These are phyloP conservation scores for Scaeva pyrastri DNA, from an alignment of 2,888 invertebrate genomes.

Conservation along the genomic window DNA sequence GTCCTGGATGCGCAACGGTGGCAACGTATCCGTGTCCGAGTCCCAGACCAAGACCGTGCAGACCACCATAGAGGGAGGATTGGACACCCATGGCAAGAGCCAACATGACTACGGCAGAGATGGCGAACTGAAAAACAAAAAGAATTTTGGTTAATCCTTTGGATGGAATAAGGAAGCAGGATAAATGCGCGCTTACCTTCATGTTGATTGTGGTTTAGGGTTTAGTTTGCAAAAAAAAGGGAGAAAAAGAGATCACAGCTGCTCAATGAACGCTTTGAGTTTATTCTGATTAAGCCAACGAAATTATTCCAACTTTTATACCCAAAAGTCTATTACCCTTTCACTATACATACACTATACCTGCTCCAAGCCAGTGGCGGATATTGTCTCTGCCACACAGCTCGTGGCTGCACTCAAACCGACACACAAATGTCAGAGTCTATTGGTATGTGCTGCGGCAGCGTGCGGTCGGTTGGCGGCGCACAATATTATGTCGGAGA, in stretches of 20 bases:
- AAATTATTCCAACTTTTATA: conserved; percentile 70
- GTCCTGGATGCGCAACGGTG: conserved; percentile 65
- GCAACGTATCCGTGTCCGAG: conserved; percentile 48
- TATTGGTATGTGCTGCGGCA: conserved; percentile 38
- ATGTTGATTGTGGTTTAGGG: conserved; percentile 68
- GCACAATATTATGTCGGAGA: conserved; percentile 28
- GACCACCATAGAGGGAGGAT: conserved; percentile 79
- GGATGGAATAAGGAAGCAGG: not conserved
- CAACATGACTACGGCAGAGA: conserved; percentile 82
- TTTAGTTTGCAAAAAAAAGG: conserved; percentile 73
- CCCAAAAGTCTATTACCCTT: conserved; percentile 68
- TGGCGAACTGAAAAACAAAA: conserved; percentile 79
- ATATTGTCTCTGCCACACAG: conserved; percentile 59
- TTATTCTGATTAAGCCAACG: conserved; percentile 63
- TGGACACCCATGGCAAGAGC: conserved; percentile 82
- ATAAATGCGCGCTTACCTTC: conserved; percentile 69
- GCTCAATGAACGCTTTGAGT: conserved; percentile 68
- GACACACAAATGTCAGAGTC: conserved; percentile 16
- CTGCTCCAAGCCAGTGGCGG: conserved; percentile 19
- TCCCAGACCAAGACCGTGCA: conserved; percentile 46
- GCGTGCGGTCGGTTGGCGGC: too few relatives aligned
- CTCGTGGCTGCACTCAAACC: conserved; percentile 45
- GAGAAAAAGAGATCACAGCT: conserved; percentile 79
- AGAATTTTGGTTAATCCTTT: conserved; percentile 16
- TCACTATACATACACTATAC: conserved; percentile 33